Evolutionary conservation across 2,888 invertebrate species (phyloP).

Genomic region (Dryadula phaetusa): DNA sequence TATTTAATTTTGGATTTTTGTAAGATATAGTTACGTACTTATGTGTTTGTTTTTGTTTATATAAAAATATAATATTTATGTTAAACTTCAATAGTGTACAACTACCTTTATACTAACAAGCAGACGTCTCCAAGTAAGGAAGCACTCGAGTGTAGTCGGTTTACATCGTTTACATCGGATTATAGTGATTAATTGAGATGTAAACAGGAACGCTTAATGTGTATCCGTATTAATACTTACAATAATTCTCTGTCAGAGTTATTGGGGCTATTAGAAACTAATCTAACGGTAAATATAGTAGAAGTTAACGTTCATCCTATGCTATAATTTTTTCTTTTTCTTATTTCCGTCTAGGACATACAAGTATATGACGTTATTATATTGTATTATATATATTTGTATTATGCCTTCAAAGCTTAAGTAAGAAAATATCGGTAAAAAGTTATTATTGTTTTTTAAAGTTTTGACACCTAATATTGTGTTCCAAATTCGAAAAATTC

Average conservation of each 20-base stretch:
- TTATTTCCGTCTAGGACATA: not conserved
- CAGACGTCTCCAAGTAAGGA: constrained; percentile 68
- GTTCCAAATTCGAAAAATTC: too few relatives aligned
- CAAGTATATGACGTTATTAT: too few relatives aligned
- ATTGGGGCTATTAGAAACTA: constrained; percentile 8
- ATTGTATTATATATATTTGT: too few relatives aligned
- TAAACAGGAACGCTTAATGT: constrained; percentile 45
- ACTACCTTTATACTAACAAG: constrained; percentile 36
- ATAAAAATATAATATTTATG: not conserved
- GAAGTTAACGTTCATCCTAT: constrained; percentile 2
- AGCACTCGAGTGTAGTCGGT: constrained; percentile 60
- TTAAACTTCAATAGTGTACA: not conserved
- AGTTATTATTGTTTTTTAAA: too few relatives aligned
- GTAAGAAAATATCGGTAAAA: too few relatives aligned
- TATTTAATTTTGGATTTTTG: too few relatives aligned
- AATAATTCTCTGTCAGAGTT: constrained; percentile 29
- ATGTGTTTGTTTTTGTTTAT: constrained; percentile 31
- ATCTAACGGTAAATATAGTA: not conserved
- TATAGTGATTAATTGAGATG: constrained; percentile 48
- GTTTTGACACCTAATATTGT: too few relatives aligned
- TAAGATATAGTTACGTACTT: too few relatives aligned
- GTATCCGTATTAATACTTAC: constrained; percentile 34
- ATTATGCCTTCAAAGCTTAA: too few relatives aligned
- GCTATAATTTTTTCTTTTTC: constrained; percentile 3
- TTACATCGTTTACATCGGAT: constrained; percentile 57